Evolutionary conservation across 1,140 invertebrate species (phyloP), one percentile per base, ranked within the genome.

Genomic region (Agraylea sexmaculata): DNA sequence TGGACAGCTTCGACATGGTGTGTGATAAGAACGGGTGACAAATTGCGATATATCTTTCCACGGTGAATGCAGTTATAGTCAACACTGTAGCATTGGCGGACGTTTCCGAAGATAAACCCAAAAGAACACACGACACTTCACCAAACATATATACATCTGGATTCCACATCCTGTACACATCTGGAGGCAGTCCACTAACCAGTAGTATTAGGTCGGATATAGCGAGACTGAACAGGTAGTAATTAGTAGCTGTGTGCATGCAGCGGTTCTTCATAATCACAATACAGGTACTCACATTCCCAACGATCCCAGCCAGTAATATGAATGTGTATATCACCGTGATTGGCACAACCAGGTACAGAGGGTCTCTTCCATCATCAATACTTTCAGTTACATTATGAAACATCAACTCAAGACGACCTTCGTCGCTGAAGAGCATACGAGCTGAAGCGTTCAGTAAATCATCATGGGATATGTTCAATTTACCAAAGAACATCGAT

Each of bases 41-140:
- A 47, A 96, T 94, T 11, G 89, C 91, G 13, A 95, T 75, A 59
- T 95, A 98, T 32, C 93, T 70, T 59, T 97, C 93, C 4, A 93
- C 75, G 0, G 92, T 96, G 62, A 97, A 97, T 2, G 87, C 85
- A 1, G 87, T 88, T 45, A 94, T 93, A 1, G 87, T 93, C n/a
- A 93, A 64, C 1, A 93, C 83, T 0, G 88, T 91, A 0, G 87
- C 87, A 58, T 92, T 89, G 3, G 83, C 80, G 1, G 85, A 87
- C n/a, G 80, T 85, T 59, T 90, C 86, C 1, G 79, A 78, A 4
- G 82, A 68, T 19, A 86, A 65, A 3, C 80, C 79, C 39, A 81
- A 66, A 32, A 85, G 61, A 8, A 86, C 72, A 53, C 86, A 91
- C 50, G 86, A 75, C 7, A 66, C 63, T 49, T 82, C 75, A 3